Conservation (phyloP, 1,140 invertebrate species). For the Liolophura sinensis region DNA sequence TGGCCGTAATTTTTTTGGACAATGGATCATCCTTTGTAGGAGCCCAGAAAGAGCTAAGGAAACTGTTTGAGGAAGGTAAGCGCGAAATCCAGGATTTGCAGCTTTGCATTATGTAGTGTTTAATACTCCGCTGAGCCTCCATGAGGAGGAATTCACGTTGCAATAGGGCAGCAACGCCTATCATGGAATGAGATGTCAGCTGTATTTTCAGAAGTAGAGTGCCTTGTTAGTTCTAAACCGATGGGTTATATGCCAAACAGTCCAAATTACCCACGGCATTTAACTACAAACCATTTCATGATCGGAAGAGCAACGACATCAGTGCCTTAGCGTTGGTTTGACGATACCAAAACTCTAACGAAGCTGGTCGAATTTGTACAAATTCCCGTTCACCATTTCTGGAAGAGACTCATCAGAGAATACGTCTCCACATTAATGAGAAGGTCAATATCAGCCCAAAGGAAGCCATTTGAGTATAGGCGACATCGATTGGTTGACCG, state of each 20-base stretch:
- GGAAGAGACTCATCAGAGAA: not conserved
- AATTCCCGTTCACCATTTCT: not conserved
- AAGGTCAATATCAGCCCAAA: too few relatives aligned
- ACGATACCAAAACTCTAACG: constrained; percentile 4
- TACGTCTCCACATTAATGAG: constrained; percentile 2
- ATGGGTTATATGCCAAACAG: not conserved
- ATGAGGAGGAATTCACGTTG: too few relatives aligned
- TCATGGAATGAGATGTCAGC: not conserved
- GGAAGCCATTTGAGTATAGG: too few relatives aligned
- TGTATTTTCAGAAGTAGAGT: constrained; percentile 5
- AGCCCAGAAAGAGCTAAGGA: too few relatives aligned
- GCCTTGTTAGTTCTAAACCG: not conserved
- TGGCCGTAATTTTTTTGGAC: too few relatives aligned
- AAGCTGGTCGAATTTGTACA: constrained; percentile 3
- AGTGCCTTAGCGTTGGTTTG: not conserved
- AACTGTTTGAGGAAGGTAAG: too few relatives aligned
- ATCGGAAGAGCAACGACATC: not conserved
- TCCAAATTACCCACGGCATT: not conserved
- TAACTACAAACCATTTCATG: constrained; percentile 6
- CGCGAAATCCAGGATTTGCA: too few relatives aligned
- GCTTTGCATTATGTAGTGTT: too few relatives aligned
- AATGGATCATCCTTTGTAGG: too few relatives aligned
- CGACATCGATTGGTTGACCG: too few relatives aligned
- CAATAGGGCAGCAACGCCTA: too few relatives aligned
- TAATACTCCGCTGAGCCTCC: too few relatives aligned